A percentile compares a stretch with the other conserved stretches of the same genome.
These are phyloP conservation scores for Strix aluco DNA, from an alignment of 2,113 vertebrate species.

Conservation along the genomic window DNA sequence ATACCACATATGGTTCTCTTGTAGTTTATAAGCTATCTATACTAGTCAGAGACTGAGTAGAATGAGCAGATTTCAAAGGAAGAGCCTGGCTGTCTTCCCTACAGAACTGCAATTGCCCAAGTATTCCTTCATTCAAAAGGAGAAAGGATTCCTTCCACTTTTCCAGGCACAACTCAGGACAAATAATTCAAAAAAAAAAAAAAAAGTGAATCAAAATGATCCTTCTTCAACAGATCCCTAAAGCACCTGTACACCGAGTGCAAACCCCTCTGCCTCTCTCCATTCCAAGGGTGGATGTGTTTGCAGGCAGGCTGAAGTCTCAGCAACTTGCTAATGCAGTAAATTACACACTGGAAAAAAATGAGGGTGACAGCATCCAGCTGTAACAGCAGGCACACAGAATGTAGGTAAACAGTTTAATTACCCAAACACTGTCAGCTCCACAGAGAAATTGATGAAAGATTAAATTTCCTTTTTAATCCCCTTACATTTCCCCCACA, in stretches of 20 bases:
- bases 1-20: not conserved
- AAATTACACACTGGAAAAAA: not conserved
- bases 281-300: not conserved
- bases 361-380: not conserved
- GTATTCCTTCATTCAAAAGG: not conserved
- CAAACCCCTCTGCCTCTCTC: not conserved
- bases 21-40: not conserved
- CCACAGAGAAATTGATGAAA: not conserved
- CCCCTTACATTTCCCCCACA: not conserved
- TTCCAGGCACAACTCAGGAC: not conserved
- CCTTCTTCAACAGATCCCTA: not conserved
- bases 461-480: not conserved
- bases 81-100: not conserved
- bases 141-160: not conserved
- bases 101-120: not conserved
- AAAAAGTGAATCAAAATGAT: not conserved
- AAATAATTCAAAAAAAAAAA: not conserved
- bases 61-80: not conserved
- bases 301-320: not conserved
- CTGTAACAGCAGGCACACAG: conserved; percentile 9
- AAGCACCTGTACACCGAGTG: not conserved
- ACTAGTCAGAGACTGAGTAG: not conserved
- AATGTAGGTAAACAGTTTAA: conserved; percentile 22
- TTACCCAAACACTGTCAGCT: not conserved
- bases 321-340: not conserved